Evolutionary conservation across 2,797 vertebrate species (phyloP).

Genomic region (Darevskia nairensis): DNA sequence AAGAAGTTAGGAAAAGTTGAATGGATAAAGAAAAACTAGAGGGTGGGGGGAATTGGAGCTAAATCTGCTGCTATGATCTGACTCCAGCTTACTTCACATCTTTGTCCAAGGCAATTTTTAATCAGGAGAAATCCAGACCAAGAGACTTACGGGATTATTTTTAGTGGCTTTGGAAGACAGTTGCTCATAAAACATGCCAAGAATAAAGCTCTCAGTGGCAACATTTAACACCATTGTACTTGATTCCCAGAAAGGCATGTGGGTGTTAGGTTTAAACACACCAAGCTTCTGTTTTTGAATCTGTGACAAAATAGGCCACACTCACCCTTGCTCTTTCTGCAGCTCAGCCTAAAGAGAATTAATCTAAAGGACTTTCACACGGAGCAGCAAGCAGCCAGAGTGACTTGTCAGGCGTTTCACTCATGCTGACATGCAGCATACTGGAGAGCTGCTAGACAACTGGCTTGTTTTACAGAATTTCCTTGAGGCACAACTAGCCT

Average conservation of each 20-base stretch:
- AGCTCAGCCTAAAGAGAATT: constrained; percentile 7
- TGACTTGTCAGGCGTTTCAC: neutral
- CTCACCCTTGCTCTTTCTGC: neutral
- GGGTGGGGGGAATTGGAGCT: neutral
- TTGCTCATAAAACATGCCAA: constrained; percentile 18
- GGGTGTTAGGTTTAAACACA: constrained; percentile 32
- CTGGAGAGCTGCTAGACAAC: neutral
- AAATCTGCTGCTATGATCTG: neutral
- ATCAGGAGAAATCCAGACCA: neutral
- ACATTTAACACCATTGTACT: constrained; percentile 19
- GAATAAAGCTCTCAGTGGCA: constrained; percentile 27
- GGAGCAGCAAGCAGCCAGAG: neutral
- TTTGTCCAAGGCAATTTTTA: constrained; percentile 18
- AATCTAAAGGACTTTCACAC: constrained; percentile 19
- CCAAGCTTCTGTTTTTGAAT: constrained; percentile 33
- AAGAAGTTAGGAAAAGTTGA: neutral
- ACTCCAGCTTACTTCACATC: neutral
- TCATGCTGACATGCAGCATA: neutral
- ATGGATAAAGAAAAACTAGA: neutral
- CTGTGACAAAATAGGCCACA: constrained; percentile 29
- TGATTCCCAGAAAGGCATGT: constrained; percentile 20
- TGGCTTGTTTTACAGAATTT: neutral
- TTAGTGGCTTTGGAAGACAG: constrained; percentile 26
- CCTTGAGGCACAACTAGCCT: neutral
- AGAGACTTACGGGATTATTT: neutral